Evolutionary conservation across 2,113 vertebrate species (phyloP).

Genomic region (Deroptyus accipitrinus): DNA sequence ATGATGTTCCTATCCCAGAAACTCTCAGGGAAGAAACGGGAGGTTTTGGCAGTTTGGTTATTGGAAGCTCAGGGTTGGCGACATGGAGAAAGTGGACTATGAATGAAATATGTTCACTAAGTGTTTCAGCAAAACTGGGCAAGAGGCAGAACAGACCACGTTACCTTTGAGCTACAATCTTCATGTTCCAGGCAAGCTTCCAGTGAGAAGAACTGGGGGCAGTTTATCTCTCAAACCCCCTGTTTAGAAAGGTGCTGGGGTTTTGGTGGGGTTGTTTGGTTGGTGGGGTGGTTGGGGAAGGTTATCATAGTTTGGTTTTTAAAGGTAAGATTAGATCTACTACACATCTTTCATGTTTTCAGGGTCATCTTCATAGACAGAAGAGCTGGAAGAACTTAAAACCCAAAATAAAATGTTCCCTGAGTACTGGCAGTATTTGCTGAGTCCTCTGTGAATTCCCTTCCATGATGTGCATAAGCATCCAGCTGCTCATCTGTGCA

Average conservation of each 20-base stretch:
- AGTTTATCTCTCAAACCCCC: neutral
- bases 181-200: neutral
- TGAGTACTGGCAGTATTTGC: neutral
- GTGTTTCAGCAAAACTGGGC: neutral
- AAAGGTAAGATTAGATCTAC: neutral
- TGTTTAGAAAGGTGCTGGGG: neutral
- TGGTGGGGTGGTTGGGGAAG: neutral
- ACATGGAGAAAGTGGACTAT: neutral
- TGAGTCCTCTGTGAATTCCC: neutral
- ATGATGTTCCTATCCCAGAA: neutral
- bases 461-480: neutral
- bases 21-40: neutral
- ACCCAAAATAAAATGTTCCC: neutral
- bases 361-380: neutral
- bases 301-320: neutral
- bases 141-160: neutral
- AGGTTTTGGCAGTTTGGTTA: neutral
- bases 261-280: neutral
- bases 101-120: neutral
- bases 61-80: neutral
- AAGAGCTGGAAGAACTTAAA: neutral
- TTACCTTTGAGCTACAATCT: neutral
- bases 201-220: neutral
- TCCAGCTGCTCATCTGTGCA: neutral
- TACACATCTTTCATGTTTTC: neutral